Evolutionary conservation across 53 echinoderm and acorn worm species (phyloP), one percentile per base, ranked within the genome.

Genomic region (Temnopleurus reevesii): DNA sequence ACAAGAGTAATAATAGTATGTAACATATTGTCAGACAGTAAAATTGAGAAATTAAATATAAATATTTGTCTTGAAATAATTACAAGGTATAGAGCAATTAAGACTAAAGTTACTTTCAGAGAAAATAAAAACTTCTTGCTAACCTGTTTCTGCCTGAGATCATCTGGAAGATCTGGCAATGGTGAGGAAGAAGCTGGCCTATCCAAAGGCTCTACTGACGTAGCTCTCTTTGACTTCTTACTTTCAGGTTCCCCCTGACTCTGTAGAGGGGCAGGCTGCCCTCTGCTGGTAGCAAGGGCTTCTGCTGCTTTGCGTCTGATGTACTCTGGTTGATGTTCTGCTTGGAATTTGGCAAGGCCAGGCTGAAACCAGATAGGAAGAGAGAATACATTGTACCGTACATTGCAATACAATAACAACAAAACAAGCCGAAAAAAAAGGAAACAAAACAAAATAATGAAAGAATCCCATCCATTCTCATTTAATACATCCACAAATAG

Each of bases 241-340:
- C 64, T 87, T n/a, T 96, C 94, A 23, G 99, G 85, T 31, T 87
- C 94, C 92, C 33, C 91, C 92, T 36, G 46, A 54, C 2, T 81
- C 59, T 81, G 82, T 49, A 55, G 83, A 71, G 71, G 63, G 51
- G 60, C 26, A 8, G 90, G 64, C 77, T 94, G 84, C 19, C 89
- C 91, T 35, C 89, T 60, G 27, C 89, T 60, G n/a, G 84, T 76
- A 27, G 86, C 95, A 53, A 94, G 86, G 38, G 95, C 99, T 59
- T 99, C 99, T 7, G 96, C 99, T 24, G 99, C 99, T 63, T 92
- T 99, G 34, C 92, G 94, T 46, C 99, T 81, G 51, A 96, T 96
- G 86, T 92, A 94, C 46, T 99, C 99, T 21, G 96, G 99, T 71
- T 99, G 93, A 30, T 96, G 93, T 17, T 92, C 90, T 45, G 92